A percentile compares a stretch with the other conserved stretches of the same genome.
Conservation (phyloP, 2,797 vertebrate genomes). For the Danio jaintianensis region DNA sequence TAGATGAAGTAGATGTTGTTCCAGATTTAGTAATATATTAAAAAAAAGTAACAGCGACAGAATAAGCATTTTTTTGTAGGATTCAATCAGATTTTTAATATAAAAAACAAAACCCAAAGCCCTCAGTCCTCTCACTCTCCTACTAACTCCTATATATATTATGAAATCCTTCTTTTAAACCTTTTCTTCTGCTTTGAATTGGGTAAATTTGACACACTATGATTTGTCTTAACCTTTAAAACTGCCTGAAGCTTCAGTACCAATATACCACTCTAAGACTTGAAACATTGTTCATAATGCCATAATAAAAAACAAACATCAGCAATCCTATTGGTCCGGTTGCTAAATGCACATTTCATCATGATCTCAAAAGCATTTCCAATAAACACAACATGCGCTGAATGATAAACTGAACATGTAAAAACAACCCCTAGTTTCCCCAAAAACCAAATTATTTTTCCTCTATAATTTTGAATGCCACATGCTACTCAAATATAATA, state of each 20-base stretch:
- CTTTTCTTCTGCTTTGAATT: slow-evolving; percentile 52
- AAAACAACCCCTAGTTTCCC: neutral
- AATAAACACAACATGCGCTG: slow-evolving; percentile 28
- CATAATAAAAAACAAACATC: slow-evolving; percentile 66
- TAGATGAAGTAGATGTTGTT: neutral
- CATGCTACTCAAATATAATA: neutral
- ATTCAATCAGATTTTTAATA: neutral
- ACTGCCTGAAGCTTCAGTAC: slow-evolving; percentile 60
- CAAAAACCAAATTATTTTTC: slow-evolving; percentile 1
- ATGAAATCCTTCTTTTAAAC: slow-evolving; percentile 33
- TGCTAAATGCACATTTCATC: slow-evolving; percentile 79
- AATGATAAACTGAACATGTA: neutral
- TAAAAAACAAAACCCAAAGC: slow-evolving; percentile 28
- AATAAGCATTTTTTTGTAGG: slow-evolving; percentile 35
- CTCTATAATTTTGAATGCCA: slow-evolving; percentile 53
- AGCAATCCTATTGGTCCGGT: slow-evolving; percentile 70
- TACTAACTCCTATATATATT: slow-evolving; percentile 1
- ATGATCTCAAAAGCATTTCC: slow-evolving; percentile 48
- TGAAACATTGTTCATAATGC: slow-evolving; percentile 71
- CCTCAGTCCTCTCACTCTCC: slow-evolving; percentile 47
- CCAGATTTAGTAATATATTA: neutral
- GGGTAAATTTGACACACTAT: slow-evolving; percentile 51
- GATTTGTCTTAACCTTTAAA: slow-evolving; percentile 65
- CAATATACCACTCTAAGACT: slow-evolving; percentile 69
- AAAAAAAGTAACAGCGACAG: no score